phyloP scores from a whole-genome alignment of 2,888 invertebrate species.

The Perizoma flavofasciatum region DNA sequence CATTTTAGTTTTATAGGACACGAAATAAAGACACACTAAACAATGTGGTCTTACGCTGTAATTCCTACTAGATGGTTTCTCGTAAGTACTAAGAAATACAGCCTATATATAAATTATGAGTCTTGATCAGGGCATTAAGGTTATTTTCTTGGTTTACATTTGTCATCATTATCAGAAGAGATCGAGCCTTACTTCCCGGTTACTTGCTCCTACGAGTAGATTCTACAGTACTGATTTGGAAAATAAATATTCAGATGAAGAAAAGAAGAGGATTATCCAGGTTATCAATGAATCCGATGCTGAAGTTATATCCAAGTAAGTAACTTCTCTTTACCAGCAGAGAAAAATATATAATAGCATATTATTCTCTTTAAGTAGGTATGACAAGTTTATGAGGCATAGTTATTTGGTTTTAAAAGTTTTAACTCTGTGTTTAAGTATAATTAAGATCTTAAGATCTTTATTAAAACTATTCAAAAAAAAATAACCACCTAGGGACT shows the following conservation, averaged over 20 bases:
- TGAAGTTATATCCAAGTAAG: slow-evolving; percentile 62
- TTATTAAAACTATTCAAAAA: too few species aligned
- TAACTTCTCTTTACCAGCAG: too few species aligned
- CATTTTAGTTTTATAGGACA: too few species aligned
- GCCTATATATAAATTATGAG: not conserved
- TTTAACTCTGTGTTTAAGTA: too few species aligned
- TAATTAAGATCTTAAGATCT: too few species aligned
- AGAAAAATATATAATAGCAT: too few species aligned
- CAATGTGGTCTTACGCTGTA: slow-evolving; percentile 14
- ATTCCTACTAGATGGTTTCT: slow-evolving; percentile 3
- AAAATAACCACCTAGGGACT: too few species aligned
- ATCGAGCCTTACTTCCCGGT: slow-evolving; percentile 33
- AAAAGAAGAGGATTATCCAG: slow-evolving; percentile 68
- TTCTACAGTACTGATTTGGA: slow-evolving; percentile 53
- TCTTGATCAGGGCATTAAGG: slow-evolving; percentile 6
- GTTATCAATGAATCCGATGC: slow-evolving; percentile 63
- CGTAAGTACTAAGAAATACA: slow-evolving; percentile 7
- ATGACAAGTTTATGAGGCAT: too few species aligned
- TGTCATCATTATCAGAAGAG: slow-evolving; percentile 33
- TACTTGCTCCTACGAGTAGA: slow-evolving; percentile 36
- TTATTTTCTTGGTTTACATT: slow-evolving; percentile 12
- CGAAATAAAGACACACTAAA: too few species aligned
- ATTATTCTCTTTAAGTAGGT: too few species aligned
- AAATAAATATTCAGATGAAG: slow-evolving; percentile 60
- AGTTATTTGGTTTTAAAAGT: too few species aligned